Base-by-base conservation (phyloP, 1,140 invertebrate species). In the Drosophila takahashii region DNA sequence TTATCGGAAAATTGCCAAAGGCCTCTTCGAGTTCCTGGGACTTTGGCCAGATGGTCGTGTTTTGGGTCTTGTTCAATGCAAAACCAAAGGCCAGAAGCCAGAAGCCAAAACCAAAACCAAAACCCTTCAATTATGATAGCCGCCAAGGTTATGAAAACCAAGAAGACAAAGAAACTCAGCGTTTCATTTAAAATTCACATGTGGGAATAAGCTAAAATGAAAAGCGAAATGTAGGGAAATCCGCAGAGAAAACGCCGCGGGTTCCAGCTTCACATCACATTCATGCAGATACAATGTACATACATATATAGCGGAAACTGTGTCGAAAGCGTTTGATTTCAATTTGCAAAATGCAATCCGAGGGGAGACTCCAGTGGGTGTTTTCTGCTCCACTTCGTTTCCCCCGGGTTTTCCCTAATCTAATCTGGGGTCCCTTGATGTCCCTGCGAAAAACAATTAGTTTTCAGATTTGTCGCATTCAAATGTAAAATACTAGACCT, bases 111-210 rank as follows among this genome's bases (percentile, higher is more conserved):
- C 44, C 26, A 45, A 26, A 47, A 42, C 47, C 59, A 10, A 13
- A 50, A 32, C 42, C 39, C 52, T 62, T 72, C 32, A 72, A 60
- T 60, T 60, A 52, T 58, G 42, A 51, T 36, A 32, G 37, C 26
- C 18, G 52, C 48, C 9, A 42, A 42, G 32, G 7, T n/a, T 22
- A n/a, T 44, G 9, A 51, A 26, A 47, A 42, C 51, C 61, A 44
- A 4, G n/a, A 44, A 70, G 66, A 53, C 62, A 62, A 50, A 59
- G 61, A 18, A 37, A 66, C 73, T 65, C 58, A 65, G 70, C 42
- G 69, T 86, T 83, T 79, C 81, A 79, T 73, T 87, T 83, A 75
- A 83, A 70, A 86, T 77, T 76, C 71, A 59, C 66, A 83, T 74
- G 60, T 57, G 67, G 66, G 51, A 37, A 45, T 36, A 39, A 15